A percentile compares a stretch with the other conserved stretches of the same genome.
Conservation (phyloP, 2,888 invertebrate species). For the Strigamia crassipes region DNA sequence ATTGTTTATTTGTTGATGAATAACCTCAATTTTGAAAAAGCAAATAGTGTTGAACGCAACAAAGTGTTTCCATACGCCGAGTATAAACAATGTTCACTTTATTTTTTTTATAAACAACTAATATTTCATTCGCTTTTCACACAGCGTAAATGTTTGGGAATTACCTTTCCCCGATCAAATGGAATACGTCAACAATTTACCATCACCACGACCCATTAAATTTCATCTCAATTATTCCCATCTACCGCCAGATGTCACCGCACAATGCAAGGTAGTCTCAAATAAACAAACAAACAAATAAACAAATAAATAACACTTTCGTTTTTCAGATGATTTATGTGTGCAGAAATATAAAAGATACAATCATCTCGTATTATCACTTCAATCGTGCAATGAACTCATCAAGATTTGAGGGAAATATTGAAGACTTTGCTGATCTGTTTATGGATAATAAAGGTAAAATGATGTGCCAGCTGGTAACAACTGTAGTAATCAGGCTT, state of each 20-base stretch:
- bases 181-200: not conserved
- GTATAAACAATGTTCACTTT: not conserved
- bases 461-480: too few species aligned
- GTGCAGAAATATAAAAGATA: not conserved
- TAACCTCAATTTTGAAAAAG: slow-evolving; percentile 73
- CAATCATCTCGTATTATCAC: not conserved
- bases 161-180: not conserved
- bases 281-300: too few species aligned
- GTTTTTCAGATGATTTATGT: not conserved
- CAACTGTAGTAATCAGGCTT: too few species aligned
- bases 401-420: not conserved
- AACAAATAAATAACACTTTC: not conserved
- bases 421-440: not conserved
- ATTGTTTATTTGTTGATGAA: slow-evolving; percentile 83
- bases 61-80: not conserved
- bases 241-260: not conserved
- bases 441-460: not conserved
- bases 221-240: not conserved
- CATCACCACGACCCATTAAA: not conserved
- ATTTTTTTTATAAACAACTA: not conserved
- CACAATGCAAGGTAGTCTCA: not conserved
- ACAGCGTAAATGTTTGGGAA: not conserved
- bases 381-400: not conserved
- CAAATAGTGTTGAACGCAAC: slow-evolving; percentile 61
- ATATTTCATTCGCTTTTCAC: not conserved